Conservation (phyloP, 2,888 invertebrate species). For the Brachycybe producta region DNA sequence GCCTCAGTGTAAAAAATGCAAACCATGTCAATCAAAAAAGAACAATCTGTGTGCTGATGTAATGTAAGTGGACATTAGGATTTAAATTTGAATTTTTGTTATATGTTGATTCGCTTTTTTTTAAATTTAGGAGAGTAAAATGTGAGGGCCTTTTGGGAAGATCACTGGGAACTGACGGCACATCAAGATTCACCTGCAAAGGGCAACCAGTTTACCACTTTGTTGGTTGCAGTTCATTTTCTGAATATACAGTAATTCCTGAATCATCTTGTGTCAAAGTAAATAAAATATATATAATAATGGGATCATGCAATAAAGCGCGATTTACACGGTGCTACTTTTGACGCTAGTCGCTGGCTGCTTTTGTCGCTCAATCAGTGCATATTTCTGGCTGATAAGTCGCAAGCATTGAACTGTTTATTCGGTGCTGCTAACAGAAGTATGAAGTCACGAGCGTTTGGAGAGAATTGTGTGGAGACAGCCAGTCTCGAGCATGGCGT, state of each 20-base stretch:
- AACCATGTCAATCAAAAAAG: not conserved
- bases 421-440: too few relatives aligned
- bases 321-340: too few relatives aligned
- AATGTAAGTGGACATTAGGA: not conserved
- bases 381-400: too few relatives aligned
- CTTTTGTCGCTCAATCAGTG: too few relatives aligned
- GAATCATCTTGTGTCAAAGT: constrained; percentile 14
- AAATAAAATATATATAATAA: not conserved
- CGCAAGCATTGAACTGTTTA: too few relatives aligned
- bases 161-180: constrained; percentile 4
- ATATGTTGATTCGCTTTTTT: not conserved
- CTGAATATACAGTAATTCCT: constrained; percentile 15
- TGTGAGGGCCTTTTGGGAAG: constrained; percentile 6
- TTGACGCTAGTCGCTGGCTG: too few relatives aligned
- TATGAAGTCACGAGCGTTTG: too few relatives aligned
- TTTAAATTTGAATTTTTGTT: not conserved
- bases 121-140: not conserved
- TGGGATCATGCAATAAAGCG: too few relatives aligned
- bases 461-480: too few relatives aligned
- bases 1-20: constrained; percentile 7
- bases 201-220: constrained; percentile 7
- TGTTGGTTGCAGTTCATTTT: constrained; percentile 4
- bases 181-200: constrained; percentile 13
- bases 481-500: too few relatives aligned
- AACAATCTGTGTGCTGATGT: constrained; percentile 7